Base-by-base conservation (phyloP, 2,888 invertebrate species). In the Acheta domesticus region DNA sequence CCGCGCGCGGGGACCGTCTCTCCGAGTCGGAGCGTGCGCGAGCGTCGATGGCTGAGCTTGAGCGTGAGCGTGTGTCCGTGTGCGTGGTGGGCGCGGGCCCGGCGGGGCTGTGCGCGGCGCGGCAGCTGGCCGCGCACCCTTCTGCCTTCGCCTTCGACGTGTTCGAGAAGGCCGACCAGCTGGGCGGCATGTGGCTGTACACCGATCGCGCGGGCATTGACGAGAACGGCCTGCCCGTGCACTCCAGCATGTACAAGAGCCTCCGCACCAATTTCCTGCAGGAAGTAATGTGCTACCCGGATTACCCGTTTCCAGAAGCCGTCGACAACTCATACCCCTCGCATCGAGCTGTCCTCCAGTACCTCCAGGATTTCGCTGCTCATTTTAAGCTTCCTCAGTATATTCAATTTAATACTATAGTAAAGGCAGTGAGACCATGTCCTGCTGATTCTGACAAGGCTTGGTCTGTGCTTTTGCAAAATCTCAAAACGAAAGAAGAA, bases 201-300 rank as follows among this genome's bases (percentile, higher is more conserved):
- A 20, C 76, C 48, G 76, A 76, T 12, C 19, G 19, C 49, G n/a
- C 48, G 19, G 76, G 76, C 19, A 3, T n/a, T n/a, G 76, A 36
- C 48, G 48, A 36, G 4, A 11, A 76, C 76, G 76, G 76, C 76
- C 48, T 76, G 48, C 48, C 76, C 8, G 48, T 49, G 76, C 76
- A 76, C 49, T 48, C 76, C 76, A 76, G 76, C 76, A 76, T 76
- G 76, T 76, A 76, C 76, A 36, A 49, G 48, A 49, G 48, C 16
- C 76, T 76, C 16, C 14, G 76, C 3, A 62, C 62, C 62, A 62
- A 62, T 62, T 62, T 62, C n/a, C 16, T 62, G 14, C 62, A 62
- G 62, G 62, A 62, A 11, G 62, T 62, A 1, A 62, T 62, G 62
- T 14, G 62, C n/a, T 62, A 19, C 14, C 62, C 62, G 8, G 62